phyloP scores from a whole-genome alignment of 2,113 vertebrate species.

The Aplodontia rufa region DNA sequence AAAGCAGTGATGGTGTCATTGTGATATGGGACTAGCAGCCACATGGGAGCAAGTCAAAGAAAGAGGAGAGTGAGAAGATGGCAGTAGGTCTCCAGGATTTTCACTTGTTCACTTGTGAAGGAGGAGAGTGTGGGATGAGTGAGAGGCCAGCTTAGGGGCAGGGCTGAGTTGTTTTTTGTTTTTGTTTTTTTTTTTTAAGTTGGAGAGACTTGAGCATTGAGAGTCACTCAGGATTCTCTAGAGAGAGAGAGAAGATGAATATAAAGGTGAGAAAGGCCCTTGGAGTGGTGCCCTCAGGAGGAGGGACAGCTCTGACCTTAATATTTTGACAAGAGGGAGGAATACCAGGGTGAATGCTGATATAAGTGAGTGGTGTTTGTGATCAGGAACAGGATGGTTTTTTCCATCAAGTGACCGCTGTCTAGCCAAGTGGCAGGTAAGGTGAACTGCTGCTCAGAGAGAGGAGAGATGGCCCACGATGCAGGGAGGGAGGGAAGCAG shows the following conservation, averaged over 20 bases:
- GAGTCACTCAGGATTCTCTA: background rate
- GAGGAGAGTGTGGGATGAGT: fast-evolving
- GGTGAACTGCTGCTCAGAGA: background rate
- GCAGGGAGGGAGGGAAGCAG: background rate
- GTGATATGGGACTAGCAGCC: background rate
- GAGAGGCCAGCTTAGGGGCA: too few species aligned
- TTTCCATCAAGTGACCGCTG: background rate
- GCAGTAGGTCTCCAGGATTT: background rate
- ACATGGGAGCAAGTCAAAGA: background rate
- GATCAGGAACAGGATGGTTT: background rate
- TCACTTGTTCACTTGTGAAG: background rate
- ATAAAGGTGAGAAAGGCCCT: fast-evolving
- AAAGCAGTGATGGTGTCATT: fast-evolving
- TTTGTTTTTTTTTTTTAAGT: too few species aligned
- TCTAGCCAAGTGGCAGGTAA: background rate
- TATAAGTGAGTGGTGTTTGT: background rate
- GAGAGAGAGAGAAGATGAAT: background rate
- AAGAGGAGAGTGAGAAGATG: background rate
- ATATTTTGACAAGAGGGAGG: background rate
- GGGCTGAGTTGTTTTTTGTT: too few species aligned
- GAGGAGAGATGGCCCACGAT: background rate
- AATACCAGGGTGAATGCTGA: too few species aligned
- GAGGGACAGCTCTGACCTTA: background rate
- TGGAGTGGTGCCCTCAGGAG: background rate
- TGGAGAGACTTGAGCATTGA: background rate